These are phyloP conservation scores for Zaprionus gabonicus DNA, from an alignment of 1,140 invertebrate genomes.

Conservation along the genomic window DNA sequence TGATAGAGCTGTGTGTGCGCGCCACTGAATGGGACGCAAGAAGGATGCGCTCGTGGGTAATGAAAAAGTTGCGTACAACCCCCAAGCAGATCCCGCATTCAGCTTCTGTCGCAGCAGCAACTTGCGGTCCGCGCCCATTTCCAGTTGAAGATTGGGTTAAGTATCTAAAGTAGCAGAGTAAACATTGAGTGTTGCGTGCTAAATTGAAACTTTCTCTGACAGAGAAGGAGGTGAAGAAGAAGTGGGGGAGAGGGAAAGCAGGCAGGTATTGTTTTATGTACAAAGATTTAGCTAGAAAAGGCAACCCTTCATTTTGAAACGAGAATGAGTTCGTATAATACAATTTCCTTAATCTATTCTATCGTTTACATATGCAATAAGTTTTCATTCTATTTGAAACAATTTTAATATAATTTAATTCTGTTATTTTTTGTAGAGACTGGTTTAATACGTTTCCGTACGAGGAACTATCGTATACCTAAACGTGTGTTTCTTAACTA, in stretches of 20 bases:
- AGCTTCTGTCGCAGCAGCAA: slow-evolving; percentile 1
- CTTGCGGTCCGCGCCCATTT: slow-evolving; percentile 52
- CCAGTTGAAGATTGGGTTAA: slow-evolving; percentile 56
- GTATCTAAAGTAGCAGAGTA: slow-evolving; percentile 70
- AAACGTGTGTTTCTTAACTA: too few relatives aligned
- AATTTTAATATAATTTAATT: too few relatives aligned
- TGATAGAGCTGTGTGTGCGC: slow-evolving; percentile 68
- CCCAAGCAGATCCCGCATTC: not conserved
- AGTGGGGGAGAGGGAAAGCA: not conserved
- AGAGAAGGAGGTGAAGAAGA: not conserved
- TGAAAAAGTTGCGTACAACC: slow-evolving; percentile 41
- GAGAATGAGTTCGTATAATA: too few relatives aligned
- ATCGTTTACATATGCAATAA: too few relatives aligned
- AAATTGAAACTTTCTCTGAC: slow-evolving; percentile 57
- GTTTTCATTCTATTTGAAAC: too few relatives aligned
- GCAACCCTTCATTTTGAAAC: too few relatives aligned
- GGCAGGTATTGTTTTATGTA: not conserved
- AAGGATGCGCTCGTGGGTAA: slow-evolving; percentile 46
- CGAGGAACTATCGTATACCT: too few relatives aligned
- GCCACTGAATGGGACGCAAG: slow-evolving; percentile 23
- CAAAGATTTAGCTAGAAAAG: not conserved
- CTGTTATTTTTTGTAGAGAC: too few relatives aligned
- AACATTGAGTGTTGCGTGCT: slow-evolving; percentile 43
- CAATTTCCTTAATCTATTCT: too few relatives aligned
- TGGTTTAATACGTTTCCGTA: fast-evolving